Conservation (phyloP, 30 jellyfish, hydroid and myxozoan species). For the Turritopsis dohrnii region DNA sequence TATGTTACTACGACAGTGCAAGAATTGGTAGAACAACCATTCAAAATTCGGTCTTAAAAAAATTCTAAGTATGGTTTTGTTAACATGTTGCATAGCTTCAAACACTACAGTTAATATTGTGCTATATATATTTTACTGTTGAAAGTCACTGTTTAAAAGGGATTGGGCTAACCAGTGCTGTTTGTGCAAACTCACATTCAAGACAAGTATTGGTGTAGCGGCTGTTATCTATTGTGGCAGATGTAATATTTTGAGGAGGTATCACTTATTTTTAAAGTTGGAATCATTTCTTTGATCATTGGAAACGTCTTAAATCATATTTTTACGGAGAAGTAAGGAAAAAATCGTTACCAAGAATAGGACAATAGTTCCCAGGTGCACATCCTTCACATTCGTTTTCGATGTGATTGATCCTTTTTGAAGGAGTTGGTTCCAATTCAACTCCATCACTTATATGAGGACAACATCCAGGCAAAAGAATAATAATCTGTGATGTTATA, state of each 20-base stretch:
- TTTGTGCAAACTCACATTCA: constrained; percentile 75
- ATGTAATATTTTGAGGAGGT: constrained; percentile 72
- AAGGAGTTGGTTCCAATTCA: constrained; percentile 62
- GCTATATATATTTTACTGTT: constrained; percentile 59
- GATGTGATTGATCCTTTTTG: constrained; percentile 34
- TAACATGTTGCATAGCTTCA: too few species aligned
- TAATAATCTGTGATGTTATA: constrained; percentile 66
- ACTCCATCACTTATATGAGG: constrained; percentile 80
- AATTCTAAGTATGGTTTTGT: neutral
- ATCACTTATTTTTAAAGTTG: constrained; percentile 44
- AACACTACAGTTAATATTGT: too few species aligned
- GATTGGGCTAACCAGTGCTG: constrained; percentile 91
- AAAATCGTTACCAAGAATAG: neutral
- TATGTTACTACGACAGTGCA: constrained; percentile 48
- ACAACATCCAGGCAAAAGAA: constrained; percentile 83
- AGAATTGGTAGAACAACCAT: neutral
- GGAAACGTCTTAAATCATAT: neutral
- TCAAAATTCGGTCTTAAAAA: neutral
- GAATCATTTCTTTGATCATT: neutral
- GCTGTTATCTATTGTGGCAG: constrained; percentile 79
- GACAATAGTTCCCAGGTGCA: constrained; percentile 83
- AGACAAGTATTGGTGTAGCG: constrained; percentile 88
- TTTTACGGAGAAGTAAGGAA: constrained; percentile 35
- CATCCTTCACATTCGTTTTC: constrained; percentile 68
- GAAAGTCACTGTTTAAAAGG: constrained; percentile 82